A percentile compares a stretch with the other conserved stretches of the same genome.
Evolutionary conservation across 2,888 invertebrate species (phyloP).

Genomic region (Aphrophora alni): DNA sequence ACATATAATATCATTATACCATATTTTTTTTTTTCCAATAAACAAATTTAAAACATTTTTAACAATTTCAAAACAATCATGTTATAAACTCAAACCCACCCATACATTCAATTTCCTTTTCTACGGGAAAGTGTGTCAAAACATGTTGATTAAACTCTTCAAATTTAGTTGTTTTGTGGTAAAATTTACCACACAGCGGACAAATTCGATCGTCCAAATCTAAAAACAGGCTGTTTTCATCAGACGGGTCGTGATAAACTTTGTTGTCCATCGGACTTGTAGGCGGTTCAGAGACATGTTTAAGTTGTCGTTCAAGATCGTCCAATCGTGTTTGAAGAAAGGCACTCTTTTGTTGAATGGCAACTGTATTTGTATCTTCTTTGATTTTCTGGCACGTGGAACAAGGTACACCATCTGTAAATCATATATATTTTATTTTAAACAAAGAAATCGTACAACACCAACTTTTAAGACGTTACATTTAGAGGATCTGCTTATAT

Average conservation of each 20-base stretch:
- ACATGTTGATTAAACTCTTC: slow-evolving; percentile 76
- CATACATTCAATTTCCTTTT: slow-evolving; percentile 52
- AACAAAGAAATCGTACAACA: background rate
- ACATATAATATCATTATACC: too few relatives aligned
- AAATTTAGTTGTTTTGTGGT: slow-evolving; percentile 62
- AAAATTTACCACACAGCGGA: slow-evolving; percentile 75
- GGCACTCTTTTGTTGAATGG: slow-evolving; percentile 14
- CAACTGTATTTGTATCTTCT: slow-evolving; percentile 38
- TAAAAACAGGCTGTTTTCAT: background rate
- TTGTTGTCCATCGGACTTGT: background rate
- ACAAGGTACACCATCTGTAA: slow-evolving; percentile 35
- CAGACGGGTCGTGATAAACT: background rate
- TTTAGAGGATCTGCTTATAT: too few relatives aligned
- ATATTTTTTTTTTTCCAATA: too few relatives aligned
- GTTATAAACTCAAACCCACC: too few relatives aligned
- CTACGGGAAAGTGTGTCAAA: slow-evolving; percentile 74
- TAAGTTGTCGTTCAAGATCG: slow-evolving; percentile 6
- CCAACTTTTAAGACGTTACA: too few relatives aligned
- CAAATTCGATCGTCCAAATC: slow-evolving; percentile 67
- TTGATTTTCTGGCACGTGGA: slow-evolving; percentile 27
- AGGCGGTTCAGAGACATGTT: slow-evolving; percentile 7
- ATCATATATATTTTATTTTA: background rate
- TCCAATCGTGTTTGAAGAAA: background rate
- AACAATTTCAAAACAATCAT: too few relatives aligned
- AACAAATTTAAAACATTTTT: too few relatives aligned